Evolutionary conservation across 1,140 invertebrate genomes (phyloP), one percentile per base, ranked within the genome.

Genomic region (Acromyrmex echinatior): DNA sequence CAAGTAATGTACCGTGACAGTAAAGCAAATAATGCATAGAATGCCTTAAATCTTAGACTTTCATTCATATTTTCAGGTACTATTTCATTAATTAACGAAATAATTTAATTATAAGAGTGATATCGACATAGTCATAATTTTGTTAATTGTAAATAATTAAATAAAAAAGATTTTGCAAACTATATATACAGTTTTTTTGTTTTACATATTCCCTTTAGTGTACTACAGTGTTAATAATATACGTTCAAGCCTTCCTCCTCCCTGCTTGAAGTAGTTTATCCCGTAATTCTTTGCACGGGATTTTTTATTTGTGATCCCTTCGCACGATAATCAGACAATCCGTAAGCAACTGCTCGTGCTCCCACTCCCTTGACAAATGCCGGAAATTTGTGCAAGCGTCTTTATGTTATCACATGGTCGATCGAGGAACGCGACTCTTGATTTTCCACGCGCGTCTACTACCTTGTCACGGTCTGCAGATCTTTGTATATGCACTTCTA

Each of bases 331-430:
- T 68, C 73, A 21, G 62, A 79, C 63, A 76, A 78, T 71, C 82
- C 74, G 89, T 77, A 88, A 91, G 73, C 89, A 78, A 45, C n/a
- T 76, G 74, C 78, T 91, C 84, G 87, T 91, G 79, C 82, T 91
- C 81, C 82, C 84, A 80, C 84, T 87, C 56, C 84, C 84, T 91
- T 86, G 56, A 77, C 76, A 91, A 91, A 89, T 91, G 88, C 89
- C 90, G 89, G 90, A 91, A 91, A 91, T 91, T 91, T 91, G 90
- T 91, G 90, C 90, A 91, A 91, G 87, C 80, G 63, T 25, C 76
- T 85, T 87, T 85, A 91, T 90, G 65, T 71, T 91, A 91, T 91
- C 90, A 10, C 56, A 6, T 10, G 45, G 60, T 62, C 39, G 79
- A 91, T 91, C 90, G 60, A 63, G 35, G 56, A 65, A 66, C 86